A percentile compares a stretch with the other conserved stretches of the same genome.
phyloP scores from a whole-genome alignment of 2,113 vertebrate genomes.

The Chaetodon auriga region DNA sequence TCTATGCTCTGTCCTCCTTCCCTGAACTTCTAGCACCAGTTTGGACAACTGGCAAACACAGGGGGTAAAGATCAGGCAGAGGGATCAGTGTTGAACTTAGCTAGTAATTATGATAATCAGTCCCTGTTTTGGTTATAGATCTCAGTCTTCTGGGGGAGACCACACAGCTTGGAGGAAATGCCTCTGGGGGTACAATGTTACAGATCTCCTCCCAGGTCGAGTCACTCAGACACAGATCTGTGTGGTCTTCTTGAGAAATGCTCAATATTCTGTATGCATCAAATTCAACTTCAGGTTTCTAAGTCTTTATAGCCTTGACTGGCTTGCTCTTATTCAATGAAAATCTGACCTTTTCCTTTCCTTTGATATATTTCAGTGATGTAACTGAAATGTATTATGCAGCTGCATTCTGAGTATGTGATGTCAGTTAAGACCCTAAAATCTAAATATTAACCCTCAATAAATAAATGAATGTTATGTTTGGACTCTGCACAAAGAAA shows the following conservation, averaged over 20 bases:
- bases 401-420: not conserved
- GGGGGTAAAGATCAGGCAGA: constrained; percentile 7
- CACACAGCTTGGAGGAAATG: constrained; percentile 58
- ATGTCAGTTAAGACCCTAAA: not conserved
- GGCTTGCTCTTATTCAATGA: not conserved
- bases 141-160: constrained; percentile 38
- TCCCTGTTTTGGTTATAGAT: constrained; percentile 41
- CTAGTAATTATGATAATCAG: constrained; percentile 36
- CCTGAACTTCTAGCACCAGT: constrained; percentile 13
- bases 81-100: constrained; percentile 21
- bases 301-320: not conserved
- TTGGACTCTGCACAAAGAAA: constrained; percentile 14
- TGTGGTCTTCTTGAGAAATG: constrained; percentile 44
- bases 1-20: not conserved
- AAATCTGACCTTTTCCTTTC: not conserved
- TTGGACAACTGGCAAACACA: constrained; percentile 16
- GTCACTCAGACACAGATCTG: constrained; percentile 10
- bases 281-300: not conserved
- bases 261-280: not conserved
- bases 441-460: constrained; percentile 2
- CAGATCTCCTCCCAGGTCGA: constrained; percentile 14
- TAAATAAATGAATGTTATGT: not conserved
- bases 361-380: not conserved
- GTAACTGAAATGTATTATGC: not conserved
- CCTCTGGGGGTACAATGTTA: not conserved